Conservation (phyloP, 2,113 vertebrate species). For the Oncorhynchus masou region DNA sequence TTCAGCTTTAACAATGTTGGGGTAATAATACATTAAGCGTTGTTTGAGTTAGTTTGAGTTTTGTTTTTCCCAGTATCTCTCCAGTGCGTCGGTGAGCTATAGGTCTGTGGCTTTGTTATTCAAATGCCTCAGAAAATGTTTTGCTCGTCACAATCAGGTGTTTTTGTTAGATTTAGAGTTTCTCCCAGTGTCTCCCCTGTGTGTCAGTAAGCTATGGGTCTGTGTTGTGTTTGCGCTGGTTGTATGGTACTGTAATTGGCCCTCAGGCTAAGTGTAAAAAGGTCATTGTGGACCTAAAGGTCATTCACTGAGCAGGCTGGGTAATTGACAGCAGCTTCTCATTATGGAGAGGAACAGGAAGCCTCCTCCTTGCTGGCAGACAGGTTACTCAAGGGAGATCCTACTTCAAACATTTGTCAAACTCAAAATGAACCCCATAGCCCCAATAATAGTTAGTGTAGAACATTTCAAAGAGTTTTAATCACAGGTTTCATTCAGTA, state of each 20-base stretch:
- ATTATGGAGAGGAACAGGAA: constrained; percentile 8
- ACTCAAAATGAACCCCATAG: background rate
- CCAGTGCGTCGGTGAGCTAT: constrained; percentile 6
- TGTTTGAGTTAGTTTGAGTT: constrained; percentile 16
- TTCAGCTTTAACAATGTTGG: too few species aligned
- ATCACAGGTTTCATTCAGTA: background rate
- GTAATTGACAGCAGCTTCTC: constrained; percentile 58
- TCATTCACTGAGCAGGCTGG: constrained; percentile 30
- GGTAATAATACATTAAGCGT: too few species aligned
- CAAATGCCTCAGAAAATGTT: too few species aligned
- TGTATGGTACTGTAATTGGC: constrained; percentile 59
- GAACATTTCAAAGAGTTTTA: background rate
- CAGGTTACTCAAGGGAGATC: background rate
- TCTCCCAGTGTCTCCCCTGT: constrained; percentile 33
- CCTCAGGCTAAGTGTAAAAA: constrained; percentile 41
- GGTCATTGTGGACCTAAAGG: constrained; percentile 64
- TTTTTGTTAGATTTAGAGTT: constrained; percentile 13
- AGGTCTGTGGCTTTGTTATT: too few species aligned
- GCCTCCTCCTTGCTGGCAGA: background rate
- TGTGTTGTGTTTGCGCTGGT: background rate
- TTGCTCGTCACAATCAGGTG: too few species aligned
- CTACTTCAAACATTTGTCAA: background rate
- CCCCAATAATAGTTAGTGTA: background rate
- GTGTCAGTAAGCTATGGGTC: constrained; percentile 6
- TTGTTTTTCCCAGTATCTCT: constrained; percentile 33